Conservation (phyloP, 2,113 vertebrate genomes). For the Aix galericulata region DNA sequence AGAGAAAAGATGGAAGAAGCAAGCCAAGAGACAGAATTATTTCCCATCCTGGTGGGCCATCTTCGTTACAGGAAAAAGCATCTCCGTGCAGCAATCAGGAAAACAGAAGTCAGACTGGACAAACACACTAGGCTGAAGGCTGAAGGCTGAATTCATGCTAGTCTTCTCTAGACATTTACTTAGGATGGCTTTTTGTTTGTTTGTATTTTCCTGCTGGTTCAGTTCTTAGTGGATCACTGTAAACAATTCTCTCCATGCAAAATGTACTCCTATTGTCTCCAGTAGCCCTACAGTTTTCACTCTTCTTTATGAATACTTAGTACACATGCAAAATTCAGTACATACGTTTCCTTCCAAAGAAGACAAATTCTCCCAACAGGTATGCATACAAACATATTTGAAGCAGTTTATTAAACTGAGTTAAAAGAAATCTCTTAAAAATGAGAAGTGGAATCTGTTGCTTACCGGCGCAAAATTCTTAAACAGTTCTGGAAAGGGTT, state of each 20-base stretch:
- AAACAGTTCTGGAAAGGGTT: background rate
- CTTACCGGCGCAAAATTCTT: background rate
- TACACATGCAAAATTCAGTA: background rate
- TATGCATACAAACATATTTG: background rate
- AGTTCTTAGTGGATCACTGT: background rate
- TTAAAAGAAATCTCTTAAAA: background rate
- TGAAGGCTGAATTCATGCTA: accelerated
- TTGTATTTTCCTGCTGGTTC: background rate
- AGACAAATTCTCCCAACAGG: constrained; percentile 15
- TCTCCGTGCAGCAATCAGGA: background rate
- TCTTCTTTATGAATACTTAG: background rate
- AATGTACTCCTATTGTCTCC: background rate
- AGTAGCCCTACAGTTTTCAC: background rate
- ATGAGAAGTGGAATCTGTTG: background rate
- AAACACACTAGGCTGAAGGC: background rate
- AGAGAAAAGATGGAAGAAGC: background rate
- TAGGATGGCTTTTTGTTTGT: background rate
- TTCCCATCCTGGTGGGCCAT: background rate
- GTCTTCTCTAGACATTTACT: background rate
- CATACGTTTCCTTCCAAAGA: background rate
- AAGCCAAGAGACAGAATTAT: background rate
- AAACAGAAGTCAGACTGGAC: background rate
- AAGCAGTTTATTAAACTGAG: constrained; percentile 7
- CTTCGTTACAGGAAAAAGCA: background rate
- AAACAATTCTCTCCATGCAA: background rate